phyloP scores from a whole-genome alignment of 2,888 invertebrate genomes.

The Drosophila cognata region DNA sequence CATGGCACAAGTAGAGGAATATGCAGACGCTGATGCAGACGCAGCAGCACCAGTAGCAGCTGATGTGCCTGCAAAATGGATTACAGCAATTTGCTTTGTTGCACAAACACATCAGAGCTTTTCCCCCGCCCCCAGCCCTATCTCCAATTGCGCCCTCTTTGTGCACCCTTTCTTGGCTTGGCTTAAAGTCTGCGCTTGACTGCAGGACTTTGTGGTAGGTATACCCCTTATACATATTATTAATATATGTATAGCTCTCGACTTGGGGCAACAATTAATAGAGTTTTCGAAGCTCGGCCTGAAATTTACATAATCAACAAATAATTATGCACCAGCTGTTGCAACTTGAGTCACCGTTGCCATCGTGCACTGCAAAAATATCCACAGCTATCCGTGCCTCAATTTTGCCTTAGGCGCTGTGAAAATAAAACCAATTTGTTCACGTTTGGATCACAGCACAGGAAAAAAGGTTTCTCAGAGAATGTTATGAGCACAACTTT shows the following conservation, averaged over 20 bases:
- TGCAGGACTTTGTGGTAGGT: constrained; percentile 10
- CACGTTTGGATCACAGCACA: neutral
- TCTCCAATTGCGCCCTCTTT: neutral
- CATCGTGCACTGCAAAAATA: neutral
- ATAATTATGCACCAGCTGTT: constrained; percentile 75
- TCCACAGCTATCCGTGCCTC: neutral
- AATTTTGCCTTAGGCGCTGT: neutral
- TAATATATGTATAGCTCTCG: constrained; percentile 23
- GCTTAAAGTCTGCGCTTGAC: constrained; percentile 56
- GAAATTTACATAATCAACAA: constrained; percentile 76
- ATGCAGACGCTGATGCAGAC: neutral
- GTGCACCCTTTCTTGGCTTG: constrained; percentile 14
- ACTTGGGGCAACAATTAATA: constrained; percentile 64
- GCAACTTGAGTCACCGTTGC: constrained; percentile 24
- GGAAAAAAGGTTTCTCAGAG: neutral
- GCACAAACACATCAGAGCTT: constrained; percentile 61
- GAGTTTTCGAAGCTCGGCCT: constrained; percentile 52
- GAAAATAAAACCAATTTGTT: neutral
- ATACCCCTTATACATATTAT: constrained; percentile 10
- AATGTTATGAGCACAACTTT: neutral
- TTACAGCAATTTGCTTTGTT: constrained; percentile 79
- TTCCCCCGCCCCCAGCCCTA: neutral
- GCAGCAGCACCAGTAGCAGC: constrained; percentile 59
- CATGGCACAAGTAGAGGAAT: constrained; percentile 6
- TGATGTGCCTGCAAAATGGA: constrained; percentile 77